Evolutionary conservation across 2,888 invertebrate species (phyloP).

Genomic region (Cetonia aurata): DNA sequence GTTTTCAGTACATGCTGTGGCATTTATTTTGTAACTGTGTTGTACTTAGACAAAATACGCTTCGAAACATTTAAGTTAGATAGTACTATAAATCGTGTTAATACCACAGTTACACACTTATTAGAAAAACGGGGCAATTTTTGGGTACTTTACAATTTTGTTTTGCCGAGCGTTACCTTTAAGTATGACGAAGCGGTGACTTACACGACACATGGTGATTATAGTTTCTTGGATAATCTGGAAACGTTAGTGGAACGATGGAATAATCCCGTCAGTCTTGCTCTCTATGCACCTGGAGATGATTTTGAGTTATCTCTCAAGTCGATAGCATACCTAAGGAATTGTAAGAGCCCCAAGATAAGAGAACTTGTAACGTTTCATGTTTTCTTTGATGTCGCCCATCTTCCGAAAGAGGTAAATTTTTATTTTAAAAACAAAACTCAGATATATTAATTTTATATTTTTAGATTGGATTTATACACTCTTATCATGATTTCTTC

Average conservation of each 20-base stretch:
- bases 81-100: no score
- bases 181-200: slow-evolving; percentile 84
- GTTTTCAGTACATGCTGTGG: no score
- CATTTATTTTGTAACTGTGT: no score
- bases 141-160: slow-evolving; percentile 87
- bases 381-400: slow-evolving; percentile 83
- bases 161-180: slow-evolving; percentile 73
- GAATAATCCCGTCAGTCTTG: slow-evolving; percentile 87
- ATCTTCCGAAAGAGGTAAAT: slow-evolving; percentile 75
- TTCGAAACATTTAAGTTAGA: no score
- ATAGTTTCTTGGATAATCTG: slow-evolving; percentile 88
- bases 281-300: slow-evolving; percentile 85
- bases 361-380: slow-evolving; percentile 85
- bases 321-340: slow-evolving; percentile 82
- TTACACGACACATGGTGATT: slow-evolving; percentile 89
- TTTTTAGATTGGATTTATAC: no score
- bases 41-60: no score
- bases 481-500: slow-evolving; percentile 52
- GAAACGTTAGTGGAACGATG: slow-evolving; percentile 83
- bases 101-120: no score
- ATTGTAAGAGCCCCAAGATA: slow-evolving; percentile 77
- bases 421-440: background rate
- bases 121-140: slow-evolving; percentile 63
- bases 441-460: no score
- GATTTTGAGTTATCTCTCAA: slow-evolving; percentile 81